These are phyloP conservation scores for Nothocercus nigrocapillus DNA, from an alignment of 2,113 vertebrate species.

Conservation along the genomic window DNA sequence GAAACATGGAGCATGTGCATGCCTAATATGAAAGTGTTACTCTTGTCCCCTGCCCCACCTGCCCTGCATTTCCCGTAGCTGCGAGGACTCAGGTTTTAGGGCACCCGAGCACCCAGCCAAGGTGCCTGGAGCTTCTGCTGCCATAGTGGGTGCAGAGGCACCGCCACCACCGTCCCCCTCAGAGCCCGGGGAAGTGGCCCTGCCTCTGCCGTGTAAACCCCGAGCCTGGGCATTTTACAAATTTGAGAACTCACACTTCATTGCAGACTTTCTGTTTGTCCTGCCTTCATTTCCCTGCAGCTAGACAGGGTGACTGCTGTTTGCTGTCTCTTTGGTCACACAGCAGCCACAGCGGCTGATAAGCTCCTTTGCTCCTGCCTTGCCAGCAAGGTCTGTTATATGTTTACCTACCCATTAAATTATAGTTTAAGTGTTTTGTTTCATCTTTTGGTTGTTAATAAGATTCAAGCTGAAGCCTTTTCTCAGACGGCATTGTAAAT, in stretches of 20 bases:
- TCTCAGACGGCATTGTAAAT: background rate
- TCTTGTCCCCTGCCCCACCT: background rate
- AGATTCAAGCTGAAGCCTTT: background rate
- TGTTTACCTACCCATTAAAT: background rate
- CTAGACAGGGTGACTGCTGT: background rate
- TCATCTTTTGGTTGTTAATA: background rate
- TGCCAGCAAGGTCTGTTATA: background rate
- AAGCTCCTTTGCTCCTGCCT: background rate
- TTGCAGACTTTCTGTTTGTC: background rate
- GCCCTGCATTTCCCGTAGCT: background rate
- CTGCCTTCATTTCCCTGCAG: background rate
- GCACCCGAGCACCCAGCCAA: background rate
- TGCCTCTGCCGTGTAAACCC: background rate
- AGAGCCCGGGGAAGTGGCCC: background rate
- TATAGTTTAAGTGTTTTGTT: background rate
- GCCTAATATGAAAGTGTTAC: background rate
- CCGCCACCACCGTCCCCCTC: background rate
- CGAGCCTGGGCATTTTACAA: background rate
- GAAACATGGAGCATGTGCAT: background rate
- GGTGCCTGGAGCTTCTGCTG: background rate
- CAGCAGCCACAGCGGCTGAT: background rate
- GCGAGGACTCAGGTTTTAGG: background rate
- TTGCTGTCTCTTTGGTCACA: background rate
- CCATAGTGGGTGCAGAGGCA: fast-evolving
- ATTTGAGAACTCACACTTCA: background rate